A percentile compares a stretch with the other conserved stretches of the same genome.
Evolutionary conservation across 2,888 invertebrate species (phyloP).

Genomic region (Acanthosoma haemorrhoidale): DNA sequence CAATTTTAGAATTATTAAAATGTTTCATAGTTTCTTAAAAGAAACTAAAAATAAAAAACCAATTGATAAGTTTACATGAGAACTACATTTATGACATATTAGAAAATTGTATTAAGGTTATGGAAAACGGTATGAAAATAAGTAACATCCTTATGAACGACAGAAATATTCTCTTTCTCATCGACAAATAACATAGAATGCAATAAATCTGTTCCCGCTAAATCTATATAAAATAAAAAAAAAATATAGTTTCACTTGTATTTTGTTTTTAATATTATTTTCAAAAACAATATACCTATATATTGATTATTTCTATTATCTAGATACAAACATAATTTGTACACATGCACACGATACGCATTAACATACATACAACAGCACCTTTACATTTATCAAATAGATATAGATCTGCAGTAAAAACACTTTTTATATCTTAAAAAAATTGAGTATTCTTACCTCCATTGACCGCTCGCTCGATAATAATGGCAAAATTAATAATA

Average conservation of each 20-base stretch:
- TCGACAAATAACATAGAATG: neutral
- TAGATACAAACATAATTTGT: neutral
- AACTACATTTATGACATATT: neutral
- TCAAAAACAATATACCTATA: slow-evolving; percentile 1
- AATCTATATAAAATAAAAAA: slow-evolving; percentile 12
- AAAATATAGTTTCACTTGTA: slow-evolving; percentile 10
- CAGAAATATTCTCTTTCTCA: neutral
- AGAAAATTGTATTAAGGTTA: neutral
- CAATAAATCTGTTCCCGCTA: no score
- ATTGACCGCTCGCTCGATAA: no score
- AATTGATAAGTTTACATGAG: slow-evolving; percentile 7
- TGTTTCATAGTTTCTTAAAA: neutral
- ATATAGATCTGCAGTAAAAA: neutral
- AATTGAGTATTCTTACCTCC: neutral
- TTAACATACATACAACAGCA: slow-evolving; percentile 9
- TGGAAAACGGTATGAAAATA: slow-evolving; percentile 10
- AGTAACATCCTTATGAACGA: neutral
- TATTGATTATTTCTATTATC: neutral
- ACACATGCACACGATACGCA: slow-evolving; percentile 11
- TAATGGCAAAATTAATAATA: no score
- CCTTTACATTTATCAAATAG: slow-evolving; percentile 8
- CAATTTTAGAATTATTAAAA: no score
- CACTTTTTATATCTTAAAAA: slow-evolving; percentile 1
- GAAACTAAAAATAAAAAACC: neutral
- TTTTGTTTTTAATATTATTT: neutral